Conservation (phyloP, 2,113 vertebrate genomes). For the Gopherus evgoodei region DNA sequence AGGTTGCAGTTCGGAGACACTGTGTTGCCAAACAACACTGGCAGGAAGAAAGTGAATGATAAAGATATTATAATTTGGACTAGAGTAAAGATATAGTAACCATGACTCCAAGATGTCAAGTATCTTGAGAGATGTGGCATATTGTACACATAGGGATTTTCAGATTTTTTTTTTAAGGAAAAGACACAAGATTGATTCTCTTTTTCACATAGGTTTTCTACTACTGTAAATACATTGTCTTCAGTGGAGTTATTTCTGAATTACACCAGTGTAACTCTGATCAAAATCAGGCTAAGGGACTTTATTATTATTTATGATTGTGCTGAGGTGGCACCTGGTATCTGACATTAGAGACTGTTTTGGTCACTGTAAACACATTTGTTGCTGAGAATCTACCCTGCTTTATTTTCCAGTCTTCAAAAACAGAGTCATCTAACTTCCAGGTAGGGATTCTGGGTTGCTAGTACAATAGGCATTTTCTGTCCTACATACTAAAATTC, state of each 20-base stretch:
- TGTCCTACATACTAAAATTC: neutral
- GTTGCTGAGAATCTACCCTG: neutral
- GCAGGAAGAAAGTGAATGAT: neutral
- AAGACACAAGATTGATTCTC: neutral
- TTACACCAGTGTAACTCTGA: neutral
- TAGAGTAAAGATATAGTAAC: neutral
- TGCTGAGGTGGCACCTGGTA: neutral
- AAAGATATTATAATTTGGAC: neutral
- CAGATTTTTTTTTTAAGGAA: neutral
- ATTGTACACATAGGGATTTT: rapidly evolving
- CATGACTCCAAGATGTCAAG: neutral
- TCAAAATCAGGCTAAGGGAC: neutral
- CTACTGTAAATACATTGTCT: neutral
- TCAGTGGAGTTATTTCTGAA: neutral
- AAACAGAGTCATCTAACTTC: neutral
- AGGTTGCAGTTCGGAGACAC: neutral
- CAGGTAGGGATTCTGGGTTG: neutral
- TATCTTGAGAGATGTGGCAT: neutral
- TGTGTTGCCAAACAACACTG: neutral
- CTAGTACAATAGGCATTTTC: slow-evolving; percentile 17
- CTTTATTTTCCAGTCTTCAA: slow-evolving; percentile 32
- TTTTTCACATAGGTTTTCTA: neutral
- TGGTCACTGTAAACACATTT: neutral
- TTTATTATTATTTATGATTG: neutral
- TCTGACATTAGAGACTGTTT: rapidly evolving